These are phyloP conservation scores for Drosophila barbarae DNA, from an alignment of 2,888 invertebrate species.

Conservation along the genomic window DNA sequence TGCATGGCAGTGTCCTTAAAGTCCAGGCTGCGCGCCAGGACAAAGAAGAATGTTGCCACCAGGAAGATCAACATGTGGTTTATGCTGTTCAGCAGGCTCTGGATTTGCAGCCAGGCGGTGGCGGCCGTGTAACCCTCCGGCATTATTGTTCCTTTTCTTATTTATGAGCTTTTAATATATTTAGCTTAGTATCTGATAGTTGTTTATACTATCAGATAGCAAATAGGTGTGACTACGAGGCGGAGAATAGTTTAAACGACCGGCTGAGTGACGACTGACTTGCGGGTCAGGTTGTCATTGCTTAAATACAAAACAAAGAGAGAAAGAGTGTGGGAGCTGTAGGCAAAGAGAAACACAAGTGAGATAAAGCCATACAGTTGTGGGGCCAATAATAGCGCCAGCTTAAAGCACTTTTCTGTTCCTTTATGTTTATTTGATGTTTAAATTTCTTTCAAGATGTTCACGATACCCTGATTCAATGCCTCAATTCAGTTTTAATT, in stretches of 20 bases:
- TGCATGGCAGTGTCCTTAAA: constrained; percentile 77
- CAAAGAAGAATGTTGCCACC: constrained; percentile 71
- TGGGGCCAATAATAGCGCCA: neutral
- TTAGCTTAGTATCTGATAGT: constrained; percentile 1
- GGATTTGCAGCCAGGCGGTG: constrained; percentile 67
- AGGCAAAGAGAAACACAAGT: neutral
- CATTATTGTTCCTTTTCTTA: constrained; percentile 39
- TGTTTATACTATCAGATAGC: constrained; percentile 5
- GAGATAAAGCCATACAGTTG: constrained; percentile 3
- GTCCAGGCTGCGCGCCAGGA: constrained; percentile 70
- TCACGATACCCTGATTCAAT: too few species aligned
- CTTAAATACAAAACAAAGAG: constrained; percentile 29
- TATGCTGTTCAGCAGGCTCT: constrained; percentile 73
- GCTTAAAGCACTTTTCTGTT: too few species aligned
- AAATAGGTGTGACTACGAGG: neutral
- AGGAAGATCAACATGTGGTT: constrained; percentile 78
- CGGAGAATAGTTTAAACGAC: neutral
- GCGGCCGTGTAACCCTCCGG: constrained; percentile 26
- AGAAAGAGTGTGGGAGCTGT: neutral
- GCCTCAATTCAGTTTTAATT: too few species aligned
- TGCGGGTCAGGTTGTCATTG: neutral
- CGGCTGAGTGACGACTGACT: constrained; percentile 8
- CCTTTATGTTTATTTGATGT: too few species aligned
- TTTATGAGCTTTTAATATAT: neutral
- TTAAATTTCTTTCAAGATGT: too few species aligned